Conservation (phyloP, 1,140 invertebrate genomes). For the Cephus cinctus region DNA sequence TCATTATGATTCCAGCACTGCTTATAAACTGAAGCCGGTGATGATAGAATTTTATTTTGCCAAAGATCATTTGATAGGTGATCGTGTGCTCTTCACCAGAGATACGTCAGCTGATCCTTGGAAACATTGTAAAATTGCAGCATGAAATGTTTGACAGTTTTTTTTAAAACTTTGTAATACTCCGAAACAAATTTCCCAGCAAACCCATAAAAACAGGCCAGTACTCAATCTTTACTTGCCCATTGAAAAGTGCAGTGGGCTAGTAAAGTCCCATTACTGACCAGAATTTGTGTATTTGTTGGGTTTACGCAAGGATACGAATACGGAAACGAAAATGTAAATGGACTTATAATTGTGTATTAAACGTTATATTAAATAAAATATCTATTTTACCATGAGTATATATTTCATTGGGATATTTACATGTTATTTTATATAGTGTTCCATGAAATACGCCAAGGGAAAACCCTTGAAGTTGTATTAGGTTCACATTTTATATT, state of each 20-base stretch:
- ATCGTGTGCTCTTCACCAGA: slow-evolving; percentile 36
- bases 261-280: background rate
- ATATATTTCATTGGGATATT: too few species aligned
- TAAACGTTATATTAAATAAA: too few species aligned
- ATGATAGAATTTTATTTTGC: slow-evolving; percentile 48
- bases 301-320: background rate
- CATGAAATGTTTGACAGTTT: slow-evolving; percentile 22
- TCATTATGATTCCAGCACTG: slow-evolving; percentile 38
- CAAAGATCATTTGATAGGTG: slow-evolving; percentile 36
- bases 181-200: background rate
- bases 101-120: slow-evolving; percentile 16
- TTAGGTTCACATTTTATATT: too few species aligned
- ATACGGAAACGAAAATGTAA: background rate
- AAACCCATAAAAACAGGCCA: background rate
- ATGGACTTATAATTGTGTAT: too few species aligned
- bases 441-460: too few species aligned
- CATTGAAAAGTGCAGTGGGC: background rate
- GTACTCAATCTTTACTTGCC: background rate
- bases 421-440: too few species aligned
- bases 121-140: slow-evolving; percentile 27
- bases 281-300: background rate
- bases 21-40: slow-evolving; percentile 42
- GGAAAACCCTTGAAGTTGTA: too few species aligned
- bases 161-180: too few species aligned
- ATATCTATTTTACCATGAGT: too few species aligned